Percentiles rank a stretch among this genome's conserved stretches.
These are phyloP conservation scores for Epinephelus cyanopodus DNA, from an alignment of 2,113 vertebrate genomes.

Conservation along the genomic window DNA sequence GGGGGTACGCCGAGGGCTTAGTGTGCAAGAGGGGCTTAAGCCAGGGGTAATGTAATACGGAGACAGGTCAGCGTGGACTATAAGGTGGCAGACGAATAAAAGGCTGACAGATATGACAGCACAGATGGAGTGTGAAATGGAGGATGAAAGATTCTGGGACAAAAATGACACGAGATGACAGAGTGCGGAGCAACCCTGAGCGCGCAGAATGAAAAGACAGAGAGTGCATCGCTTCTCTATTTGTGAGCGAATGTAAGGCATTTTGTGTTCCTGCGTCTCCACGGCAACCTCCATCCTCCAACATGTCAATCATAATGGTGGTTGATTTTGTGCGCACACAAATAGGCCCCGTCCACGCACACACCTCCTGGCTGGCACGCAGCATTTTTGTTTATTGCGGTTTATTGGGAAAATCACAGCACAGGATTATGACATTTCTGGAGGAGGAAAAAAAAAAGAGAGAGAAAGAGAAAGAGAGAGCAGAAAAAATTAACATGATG, in stretches of 20 bases:
- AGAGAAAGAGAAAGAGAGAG: background rate
- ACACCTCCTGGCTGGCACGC: slow-evolving; percentile 24
- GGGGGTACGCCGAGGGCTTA: slow-evolving; percentile 23
- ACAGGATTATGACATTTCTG: background rate
- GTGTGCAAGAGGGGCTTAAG: slow-evolving; percentile 37
- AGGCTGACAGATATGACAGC: slow-evolving; percentile 14
- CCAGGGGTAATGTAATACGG: slow-evolving; percentile 63
- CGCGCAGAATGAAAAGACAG: slow-evolving; percentile 37
- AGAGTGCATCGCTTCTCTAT: slow-evolving; percentile 27
- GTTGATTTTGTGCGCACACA: slow-evolving; percentile 58
- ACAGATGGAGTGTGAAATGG: slow-evolving; percentile 51
- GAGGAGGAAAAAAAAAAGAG: background rate
- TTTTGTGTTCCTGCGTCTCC: slow-evolving; percentile 77
- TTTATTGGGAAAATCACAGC: slow-evolving; percentile 16
- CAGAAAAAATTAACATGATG: slow-evolving; percentile 26
- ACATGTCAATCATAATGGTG: slow-evolving; percentile 66
- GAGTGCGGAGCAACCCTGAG: slow-evolving; percentile 29
- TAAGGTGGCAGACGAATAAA: slow-evolving; percentile 58
- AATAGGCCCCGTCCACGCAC: slow-evolving; percentile 47
- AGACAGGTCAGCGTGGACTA: slow-evolving; percentile 49
- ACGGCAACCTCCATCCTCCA: slow-evolving; percentile 70
- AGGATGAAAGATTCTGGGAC: slow-evolving; percentile 32
- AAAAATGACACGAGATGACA: slow-evolving; percentile 19
- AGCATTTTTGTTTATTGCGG: background rate
- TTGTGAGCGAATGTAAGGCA: slow-evolving; percentile 60